Conservation (phyloP, 2,797 vertebrate species). For the Acrossocheilus wenchowensis region DNA sequence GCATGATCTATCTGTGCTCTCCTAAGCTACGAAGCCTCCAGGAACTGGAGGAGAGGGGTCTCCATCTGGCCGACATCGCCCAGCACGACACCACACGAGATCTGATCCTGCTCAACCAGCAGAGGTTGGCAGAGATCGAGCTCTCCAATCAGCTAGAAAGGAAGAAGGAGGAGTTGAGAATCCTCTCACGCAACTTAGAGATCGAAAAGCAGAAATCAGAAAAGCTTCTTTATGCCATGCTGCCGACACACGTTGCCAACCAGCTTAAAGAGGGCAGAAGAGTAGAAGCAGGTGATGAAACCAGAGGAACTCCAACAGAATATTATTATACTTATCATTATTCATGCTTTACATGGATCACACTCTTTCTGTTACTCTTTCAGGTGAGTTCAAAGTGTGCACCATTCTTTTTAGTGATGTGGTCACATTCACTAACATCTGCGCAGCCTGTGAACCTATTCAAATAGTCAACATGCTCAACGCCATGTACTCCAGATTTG, state of each 20-base stretch:
- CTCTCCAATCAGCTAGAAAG: constrained; percentile 83
- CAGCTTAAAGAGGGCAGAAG: constrained; percentile 82
- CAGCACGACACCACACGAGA: constrained; percentile 78
- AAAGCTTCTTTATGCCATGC: constrained; percentile 80
- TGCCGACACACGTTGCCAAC: constrained; percentile 80
- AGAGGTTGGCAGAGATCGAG: constrained; percentile 79
- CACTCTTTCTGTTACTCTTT: constrained; percentile 4
- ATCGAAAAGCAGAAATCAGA: constrained; percentile 82
- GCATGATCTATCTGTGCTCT: constrained; percentile 79
- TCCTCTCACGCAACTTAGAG: constrained; percentile 79
- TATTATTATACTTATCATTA: neutral
- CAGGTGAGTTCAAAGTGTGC: constrained; percentile 82
- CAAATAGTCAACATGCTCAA: constrained; percentile 82
- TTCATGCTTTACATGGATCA: neutral
- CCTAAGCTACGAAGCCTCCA: constrained; percentile 79
- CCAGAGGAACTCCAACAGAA: neutral
- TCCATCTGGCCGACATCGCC: constrained; percentile 79
- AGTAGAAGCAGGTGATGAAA: constrained; percentile 74
- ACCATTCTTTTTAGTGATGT: constrained; percentile 83
- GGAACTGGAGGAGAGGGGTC: constrained; percentile 76
- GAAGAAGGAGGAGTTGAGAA: constrained; percentile 82
- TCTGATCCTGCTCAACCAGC: constrained; percentile 82
- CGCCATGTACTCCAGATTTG: constrained; percentile 82
- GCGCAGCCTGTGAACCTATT: constrained; percentile 81
- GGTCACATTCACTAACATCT: constrained; percentile 84